Percentiles rank a stretch among this genome's conserved stretches.
These are phyloP conservation scores for Ischnura elegans DNA, from an alignment of 2,888 invertebrate genomes.

Conservation along the genomic window DNA sequence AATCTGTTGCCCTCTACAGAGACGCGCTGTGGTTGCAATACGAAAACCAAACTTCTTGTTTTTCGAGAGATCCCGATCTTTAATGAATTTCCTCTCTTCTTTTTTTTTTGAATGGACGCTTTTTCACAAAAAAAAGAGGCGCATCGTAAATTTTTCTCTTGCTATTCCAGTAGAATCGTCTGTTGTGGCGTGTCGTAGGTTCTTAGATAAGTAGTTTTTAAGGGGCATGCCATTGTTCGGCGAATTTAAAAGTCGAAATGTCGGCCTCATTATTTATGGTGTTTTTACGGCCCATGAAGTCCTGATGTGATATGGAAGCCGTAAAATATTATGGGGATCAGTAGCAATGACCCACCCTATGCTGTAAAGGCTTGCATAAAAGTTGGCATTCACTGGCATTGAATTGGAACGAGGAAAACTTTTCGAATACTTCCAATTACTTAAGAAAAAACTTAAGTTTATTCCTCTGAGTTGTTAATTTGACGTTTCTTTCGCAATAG, in stretches of 20 bases:
- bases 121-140: background rate
- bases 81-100: constrained; percentile 18
- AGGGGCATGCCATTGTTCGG: background rate
- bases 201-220: background rate
- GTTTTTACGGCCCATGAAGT: background rate
- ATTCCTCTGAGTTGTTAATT: no score
- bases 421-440: no score
- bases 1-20: background rate
- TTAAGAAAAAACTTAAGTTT: no score
- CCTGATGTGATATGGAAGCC: background rate
- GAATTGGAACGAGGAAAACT: no score
- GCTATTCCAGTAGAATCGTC: background rate
- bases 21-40: background rate
- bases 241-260: background rate
- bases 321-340: background rate
- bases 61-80: background rate
- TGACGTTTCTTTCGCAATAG: no score
- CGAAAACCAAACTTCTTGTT: background rate
- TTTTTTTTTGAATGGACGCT: background rate
- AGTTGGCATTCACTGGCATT: no score
- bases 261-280: background rate
- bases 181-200: background rate
- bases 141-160: background rate
- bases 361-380: no score
- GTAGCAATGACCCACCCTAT: no score